phyloP scores from a whole-genome alignment of 2,113 vertebrate species.

The Eptatretus burgeri region DNA sequence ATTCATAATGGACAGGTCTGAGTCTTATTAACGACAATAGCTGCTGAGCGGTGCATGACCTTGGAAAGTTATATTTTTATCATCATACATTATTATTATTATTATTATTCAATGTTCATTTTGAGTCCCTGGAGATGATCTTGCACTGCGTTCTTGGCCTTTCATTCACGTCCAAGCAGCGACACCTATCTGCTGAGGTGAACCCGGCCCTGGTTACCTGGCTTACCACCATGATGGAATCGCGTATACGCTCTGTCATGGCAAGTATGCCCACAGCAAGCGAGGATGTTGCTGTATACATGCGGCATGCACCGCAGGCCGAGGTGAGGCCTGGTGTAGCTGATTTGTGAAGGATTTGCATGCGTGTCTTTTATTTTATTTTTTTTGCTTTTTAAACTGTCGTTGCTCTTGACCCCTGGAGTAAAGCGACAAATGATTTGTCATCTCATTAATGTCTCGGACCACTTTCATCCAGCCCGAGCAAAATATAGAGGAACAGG shows the following conservation, averaged over 20 bases:
- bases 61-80: neutral
- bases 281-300: slow-evolving; percentile 21
- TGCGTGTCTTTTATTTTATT: too few species aligned
- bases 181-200: slow-evolving; percentile 50
- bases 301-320: too few species aligned
- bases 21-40: neutral
- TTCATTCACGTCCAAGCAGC: slow-evolving; percentile 16
- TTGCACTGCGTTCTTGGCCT: neutral
- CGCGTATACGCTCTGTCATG: slow-evolving; percentile 49
- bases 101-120: neutral
- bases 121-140: neutral
- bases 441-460: too few species aligned
- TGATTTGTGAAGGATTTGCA: too few species aligned
- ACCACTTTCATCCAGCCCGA: too few species aligned
- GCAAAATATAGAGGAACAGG: too few species aligned
- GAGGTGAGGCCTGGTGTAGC: too few species aligned
- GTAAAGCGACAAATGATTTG: too few species aligned
- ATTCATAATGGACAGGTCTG: fast-evolving
- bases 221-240: slow-evolving; percentile 71
- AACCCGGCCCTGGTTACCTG: slow-evolving; percentile 57
- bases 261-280: slow-evolving; percentile 47
- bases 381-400: too few species aligned
- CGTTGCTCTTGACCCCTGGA: too few species aligned
- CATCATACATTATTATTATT: neutral
- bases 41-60: neutral